These are phyloP conservation scores for Astyanax mexicanus DNA, from an alignment of 2,797 vertebrate genomes.

Conservation along the genomic window DNA sequence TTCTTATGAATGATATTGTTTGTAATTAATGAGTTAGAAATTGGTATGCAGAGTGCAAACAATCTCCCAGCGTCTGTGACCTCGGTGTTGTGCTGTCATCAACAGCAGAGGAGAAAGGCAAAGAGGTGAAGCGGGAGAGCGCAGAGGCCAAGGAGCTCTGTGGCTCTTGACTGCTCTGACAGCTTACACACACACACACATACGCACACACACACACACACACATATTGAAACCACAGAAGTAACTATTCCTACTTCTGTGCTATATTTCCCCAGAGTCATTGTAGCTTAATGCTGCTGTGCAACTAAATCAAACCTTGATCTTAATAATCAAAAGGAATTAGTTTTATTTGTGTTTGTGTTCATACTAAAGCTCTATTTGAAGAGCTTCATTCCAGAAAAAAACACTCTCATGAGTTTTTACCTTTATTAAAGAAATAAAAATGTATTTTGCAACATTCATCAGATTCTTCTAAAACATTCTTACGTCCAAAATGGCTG, in stretches of 20 bases:
- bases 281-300: background rate
- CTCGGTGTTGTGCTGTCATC: slow-evolving; percentile 20
- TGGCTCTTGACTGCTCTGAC: slow-evolving; percentile 8
- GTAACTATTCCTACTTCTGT: background rate
- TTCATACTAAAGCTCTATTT: no score
- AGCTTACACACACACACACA: slow-evolving; percentile 12
- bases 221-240: background rate
- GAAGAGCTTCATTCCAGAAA: no score
- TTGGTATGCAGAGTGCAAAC: slow-evolving; percentile 43
- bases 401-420: no score
- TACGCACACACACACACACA: slow-evolving; percentile 15
- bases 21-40: slow-evolving; percentile 2
- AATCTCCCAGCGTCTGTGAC: slow-evolving; percentile 13
- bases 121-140: slow-evolving; percentile 16
- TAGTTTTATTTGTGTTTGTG: no score
- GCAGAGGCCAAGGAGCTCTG: slow-evolving; percentile 24
- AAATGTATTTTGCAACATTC: no score
- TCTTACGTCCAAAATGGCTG: no score
- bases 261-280: background rate
- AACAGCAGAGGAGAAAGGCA: slow-evolving; percentile 4
- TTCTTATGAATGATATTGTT: background rate
- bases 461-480: no score
- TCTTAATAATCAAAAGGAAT: background rate
- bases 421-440: no score
- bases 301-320: no score